These are phyloP conservation scores for Tamandua tetradactyla DNA, from an alignment of 2,797 vertebrate species.

Conservation along the genomic window DNA sequence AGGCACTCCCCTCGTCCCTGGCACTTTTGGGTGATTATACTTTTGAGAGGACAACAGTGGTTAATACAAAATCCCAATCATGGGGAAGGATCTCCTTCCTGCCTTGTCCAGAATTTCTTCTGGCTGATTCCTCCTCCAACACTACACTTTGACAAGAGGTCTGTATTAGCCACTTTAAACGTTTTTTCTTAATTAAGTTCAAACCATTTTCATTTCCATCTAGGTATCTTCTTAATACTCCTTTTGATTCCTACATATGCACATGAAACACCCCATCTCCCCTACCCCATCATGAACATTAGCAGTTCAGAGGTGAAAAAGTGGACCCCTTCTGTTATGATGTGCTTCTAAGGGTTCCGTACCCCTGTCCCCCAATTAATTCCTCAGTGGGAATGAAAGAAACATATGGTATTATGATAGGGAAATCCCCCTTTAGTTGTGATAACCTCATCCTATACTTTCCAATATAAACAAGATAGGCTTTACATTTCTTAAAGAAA, in stretches of 20 bases:
- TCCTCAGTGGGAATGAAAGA: background rate
- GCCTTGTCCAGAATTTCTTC: background rate
- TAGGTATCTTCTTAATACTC: constrained; percentile 42
- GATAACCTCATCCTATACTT: background rate
- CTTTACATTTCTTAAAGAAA: background rate
- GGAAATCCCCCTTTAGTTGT: background rate
- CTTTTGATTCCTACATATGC: background rate
- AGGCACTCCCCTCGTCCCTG: background rate
- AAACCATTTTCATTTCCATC: constrained; percentile 56
- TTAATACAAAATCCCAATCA: background rate
- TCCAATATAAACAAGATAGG: background rate
- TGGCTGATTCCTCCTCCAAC: background rate
- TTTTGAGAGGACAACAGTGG: background rate
- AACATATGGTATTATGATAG: background rate
- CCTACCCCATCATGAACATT: background rate
- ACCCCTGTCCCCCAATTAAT: background rate
- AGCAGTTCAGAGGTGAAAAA: background rate
- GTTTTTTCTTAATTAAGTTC: constrained; percentile 58
- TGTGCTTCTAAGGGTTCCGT: background rate
- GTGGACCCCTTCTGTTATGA: background rate
- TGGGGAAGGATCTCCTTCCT: background rate
- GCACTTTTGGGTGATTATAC: background rate
- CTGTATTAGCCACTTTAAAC: constrained; percentile 55
- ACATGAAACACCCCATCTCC: background rate
- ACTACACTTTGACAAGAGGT: constrained; percentile 32